These are phyloP conservation scores for Chrysina gloriosa DNA, from an alignment of 2,888 invertebrate genomes.

Conservation along the genomic window DNA sequence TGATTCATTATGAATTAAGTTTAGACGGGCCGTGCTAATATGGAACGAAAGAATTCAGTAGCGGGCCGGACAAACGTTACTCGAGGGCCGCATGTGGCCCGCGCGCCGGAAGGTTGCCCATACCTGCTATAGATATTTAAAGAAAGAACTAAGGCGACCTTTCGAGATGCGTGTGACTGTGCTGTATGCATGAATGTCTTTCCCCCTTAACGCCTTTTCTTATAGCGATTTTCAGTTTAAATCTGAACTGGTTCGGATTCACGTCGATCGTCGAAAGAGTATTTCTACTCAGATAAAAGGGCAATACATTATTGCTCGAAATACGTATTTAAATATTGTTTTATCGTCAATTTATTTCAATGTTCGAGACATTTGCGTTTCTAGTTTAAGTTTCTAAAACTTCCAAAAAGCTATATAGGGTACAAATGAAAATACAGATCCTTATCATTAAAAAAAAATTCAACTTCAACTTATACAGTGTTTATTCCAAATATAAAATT, in stretches of 20 bases:
- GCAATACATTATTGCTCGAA: constrained; percentile 39
- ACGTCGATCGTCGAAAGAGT: constrained; percentile 28
- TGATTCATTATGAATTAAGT: no score
- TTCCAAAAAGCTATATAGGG: constrained; percentile 25
- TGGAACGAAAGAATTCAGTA: no score
- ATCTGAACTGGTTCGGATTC: constrained; percentile 8
- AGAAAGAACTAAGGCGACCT: constrained; percentile 1
- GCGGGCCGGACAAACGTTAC: no score
- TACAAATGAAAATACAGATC: constrained; percentile 33
- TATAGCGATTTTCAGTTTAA: constrained; percentile 51
- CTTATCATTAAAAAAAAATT: constrained; percentile 43
- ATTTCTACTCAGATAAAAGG: no score
- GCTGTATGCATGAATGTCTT: constrained; percentile 45
- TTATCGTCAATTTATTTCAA: constrained; percentile 5
- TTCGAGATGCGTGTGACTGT: constrained; percentile 37
- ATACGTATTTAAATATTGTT: constrained; percentile 15
- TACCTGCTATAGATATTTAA: constrained; percentile 16
- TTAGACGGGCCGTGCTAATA: no score
- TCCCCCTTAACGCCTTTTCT: constrained; percentile 52
- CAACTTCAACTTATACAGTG: no score
- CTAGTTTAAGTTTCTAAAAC: constrained; percentile 37
- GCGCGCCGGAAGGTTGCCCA: no score
- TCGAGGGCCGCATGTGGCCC: no score
- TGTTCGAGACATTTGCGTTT: constrained; percentile 5
- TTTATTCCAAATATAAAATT: no score